Evolutionary conservation across 2,113 vertebrate species (phyloP).

Genomic region (Pedetes capensis): DNA sequence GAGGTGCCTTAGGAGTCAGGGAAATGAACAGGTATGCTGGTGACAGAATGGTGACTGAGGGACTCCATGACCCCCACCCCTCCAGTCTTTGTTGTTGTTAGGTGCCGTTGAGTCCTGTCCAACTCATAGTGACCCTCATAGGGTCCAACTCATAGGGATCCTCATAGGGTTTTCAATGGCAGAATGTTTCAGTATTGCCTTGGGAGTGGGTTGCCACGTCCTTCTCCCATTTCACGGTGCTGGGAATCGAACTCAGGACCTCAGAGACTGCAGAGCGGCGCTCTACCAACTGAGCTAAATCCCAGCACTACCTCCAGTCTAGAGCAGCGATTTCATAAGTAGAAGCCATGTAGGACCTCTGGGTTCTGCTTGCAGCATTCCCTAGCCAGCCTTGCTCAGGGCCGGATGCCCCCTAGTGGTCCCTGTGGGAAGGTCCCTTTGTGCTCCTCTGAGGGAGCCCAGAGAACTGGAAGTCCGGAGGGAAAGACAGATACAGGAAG

Average conservation of each 20-base stretch:
- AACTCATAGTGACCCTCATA: too few relatives aligned
- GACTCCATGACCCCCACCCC: neutral
- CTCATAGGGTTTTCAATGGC: too few relatives aligned
- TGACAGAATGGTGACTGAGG: neutral
- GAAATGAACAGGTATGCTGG: neutral
- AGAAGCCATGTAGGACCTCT: neutral
- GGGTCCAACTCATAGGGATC: too few relatives aligned
- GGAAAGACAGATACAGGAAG: neutral
- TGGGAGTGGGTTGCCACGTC: too few relatives aligned
- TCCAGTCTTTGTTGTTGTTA: too few relatives aligned
- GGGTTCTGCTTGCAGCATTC: rapidly evolving
- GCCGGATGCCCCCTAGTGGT: neutral
- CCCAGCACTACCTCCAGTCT: too few relatives aligned
- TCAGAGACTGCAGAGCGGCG: too few relatives aligned
- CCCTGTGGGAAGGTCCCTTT: neutral
- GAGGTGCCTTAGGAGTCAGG: neutral
- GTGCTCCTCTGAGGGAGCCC: neutral
- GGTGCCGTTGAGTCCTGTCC: too few relatives aligned
- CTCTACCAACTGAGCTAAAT: too few relatives aligned
- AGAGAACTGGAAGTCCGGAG: neutral
- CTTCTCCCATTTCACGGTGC: too few relatives aligned
- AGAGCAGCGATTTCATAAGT: neutral
- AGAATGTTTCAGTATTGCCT: too few relatives aligned
- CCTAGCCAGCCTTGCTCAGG: neutral
- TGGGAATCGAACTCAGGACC: too few relatives aligned